phyloP scores from a whole-genome alignment of 2,113 vertebrate genomes.

The Danio rerio region GRCz12tu NC_133181.1:28659001-28659500 shows the following conservation, averaged over 20 bases:
- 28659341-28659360: slow-evolving; percentile 58
- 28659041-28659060: slow-evolving; percentile 19
- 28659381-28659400: slow-evolving; percentile 55
- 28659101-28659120: slow-evolving; percentile 43
- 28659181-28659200: slow-evolving; percentile 23
- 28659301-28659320: neutral
- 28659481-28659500: neutral
- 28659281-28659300: slow-evolving; percentile 9
- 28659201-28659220: slow-evolving; percentile 3
- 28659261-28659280: neutral
- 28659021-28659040: slow-evolving; percentile 25
- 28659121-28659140: neutral
- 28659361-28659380: slow-evolving; percentile 32
- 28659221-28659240: neutral
- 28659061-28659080: slow-evolving; percentile 16
- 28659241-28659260: slow-evolving; percentile 18
- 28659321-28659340: slow-evolving; percentile 23
- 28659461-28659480: neutral
- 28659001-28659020: slow-evolving; percentile 50
- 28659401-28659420: slow-evolving; percentile 40
- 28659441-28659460: neutral
- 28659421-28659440: slow-evolving; percentile 45
- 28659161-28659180: slow-evolving; percentile 17
- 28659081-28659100: slow-evolving; percentile 11
- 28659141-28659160: slow-evolving; percentile 23